Percentiles rank a stretch among this genome's conserved stretches.
These are phyloP conservation scores for Drosophila truncata DNA, from an alignment of 1,140 invertebrate genomes.

Conservation along the genomic window DNA sequence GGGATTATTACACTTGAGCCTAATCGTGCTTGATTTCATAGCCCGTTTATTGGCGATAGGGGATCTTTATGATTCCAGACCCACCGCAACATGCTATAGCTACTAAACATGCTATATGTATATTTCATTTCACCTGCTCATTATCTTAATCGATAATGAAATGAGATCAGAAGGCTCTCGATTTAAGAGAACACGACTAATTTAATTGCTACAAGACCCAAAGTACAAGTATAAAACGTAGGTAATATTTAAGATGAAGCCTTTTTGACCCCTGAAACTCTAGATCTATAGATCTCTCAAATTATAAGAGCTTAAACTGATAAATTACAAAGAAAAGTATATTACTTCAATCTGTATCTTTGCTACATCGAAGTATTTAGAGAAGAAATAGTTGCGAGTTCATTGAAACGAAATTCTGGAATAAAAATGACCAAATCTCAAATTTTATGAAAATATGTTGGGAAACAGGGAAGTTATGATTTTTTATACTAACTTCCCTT, in stretches of 20 bases:
- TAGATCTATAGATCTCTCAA: background rate
- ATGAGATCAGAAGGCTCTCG: background rate
- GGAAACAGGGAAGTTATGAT: no score
- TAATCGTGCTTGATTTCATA: slow-evolving; percentile 18
- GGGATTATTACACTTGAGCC: slow-evolving; percentile 8
- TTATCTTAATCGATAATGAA: background rate
- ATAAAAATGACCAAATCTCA: no score
- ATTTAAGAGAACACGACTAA: background rate
- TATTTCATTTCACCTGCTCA: no score
- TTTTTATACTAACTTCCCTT: no score
- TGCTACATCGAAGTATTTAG: background rate
- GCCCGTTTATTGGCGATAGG: slow-evolving; percentile 2
- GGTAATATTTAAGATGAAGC: background rate
- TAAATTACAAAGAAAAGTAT: background rate
- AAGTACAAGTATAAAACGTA: background rate
- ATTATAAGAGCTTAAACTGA: background rate
- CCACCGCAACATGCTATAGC: slow-evolving; percentile 25
- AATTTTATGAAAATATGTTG: no score
- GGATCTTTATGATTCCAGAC: slow-evolving; percentile 22
- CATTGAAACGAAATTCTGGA: no score
- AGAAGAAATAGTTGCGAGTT: background rate
- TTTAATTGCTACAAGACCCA: background rate
- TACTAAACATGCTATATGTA: background rate
- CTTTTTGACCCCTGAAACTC: no score
- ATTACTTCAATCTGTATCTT: background rate